These are phyloP conservation scores for Volucella zonaria DNA, from an alignment of 2,888 invertebrate species.

Conservation along the genomic window DNA sequence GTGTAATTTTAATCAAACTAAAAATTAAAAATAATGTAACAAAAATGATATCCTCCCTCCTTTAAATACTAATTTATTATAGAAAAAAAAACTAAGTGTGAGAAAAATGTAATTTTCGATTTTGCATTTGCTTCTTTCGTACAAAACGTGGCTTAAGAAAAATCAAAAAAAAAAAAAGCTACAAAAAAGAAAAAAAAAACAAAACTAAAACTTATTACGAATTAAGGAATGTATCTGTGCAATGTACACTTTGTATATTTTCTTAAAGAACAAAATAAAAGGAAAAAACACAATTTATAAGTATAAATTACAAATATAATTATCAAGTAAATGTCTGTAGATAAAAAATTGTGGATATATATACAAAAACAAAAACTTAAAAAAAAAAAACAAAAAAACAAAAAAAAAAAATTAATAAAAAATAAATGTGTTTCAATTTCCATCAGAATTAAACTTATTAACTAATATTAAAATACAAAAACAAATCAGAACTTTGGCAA, in stretches of 20 bases:
- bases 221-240: constrained; percentile 42
- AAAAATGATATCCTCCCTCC: constrained; percentile 53
- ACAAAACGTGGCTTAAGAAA: constrained; percentile 60
- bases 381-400: constrained; percentile 36
- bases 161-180: constrained; percentile 34
- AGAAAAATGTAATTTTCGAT: constrained; percentile 53
- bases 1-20: constrained; percentile 37
- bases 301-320: constrained; percentile 46
- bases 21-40: constrained; percentile 31
- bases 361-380: constrained; percentile 21
- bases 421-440: constrained; percentile 68
- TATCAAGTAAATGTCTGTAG: constrained; percentile 66
- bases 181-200: constrained; percentile 26
- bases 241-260: constrained; percentile 66
- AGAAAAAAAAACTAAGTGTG: constrained; percentile 32
- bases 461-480: constrained; percentile 31
- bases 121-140: constrained; percentile 63
- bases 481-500: constrained; percentile 43
- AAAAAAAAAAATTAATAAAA: constrained; percentile 14
- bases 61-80: constrained; percentile 14
- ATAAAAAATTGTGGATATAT: constrained; percentile 50
- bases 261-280: constrained; percentile 53
- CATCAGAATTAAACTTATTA: constrained; percentile 56
- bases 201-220: constrained; percentile 12
- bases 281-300: constrained; percentile 34